Evolutionary conservation across 2,797 vertebrate genomes (phyloP).

Genomic region (Chaetophractus vellerosus): DNA sequence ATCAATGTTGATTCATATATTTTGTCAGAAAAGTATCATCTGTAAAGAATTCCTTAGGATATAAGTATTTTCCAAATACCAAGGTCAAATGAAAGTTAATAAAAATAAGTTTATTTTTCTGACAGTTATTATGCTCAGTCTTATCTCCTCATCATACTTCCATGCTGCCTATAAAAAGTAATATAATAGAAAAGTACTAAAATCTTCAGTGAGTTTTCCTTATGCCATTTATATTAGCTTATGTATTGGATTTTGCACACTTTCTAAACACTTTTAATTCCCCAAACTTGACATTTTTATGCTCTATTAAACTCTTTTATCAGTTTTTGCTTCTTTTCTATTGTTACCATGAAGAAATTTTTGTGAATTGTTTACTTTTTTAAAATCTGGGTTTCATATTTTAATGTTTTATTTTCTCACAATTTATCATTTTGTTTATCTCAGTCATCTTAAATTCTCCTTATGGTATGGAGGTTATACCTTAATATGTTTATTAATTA

Average conservation of each 20-base stretch:
- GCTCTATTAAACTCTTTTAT: background rate
- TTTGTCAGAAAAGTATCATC: slow-evolving; percentile 68
- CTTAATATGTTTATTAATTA: background rate
- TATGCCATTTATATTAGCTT: background rate
- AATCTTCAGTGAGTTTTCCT: background rate
- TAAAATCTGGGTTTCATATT: background rate
- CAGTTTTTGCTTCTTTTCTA: background rate
- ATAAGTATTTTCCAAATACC: background rate
- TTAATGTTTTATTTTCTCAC: background rate
- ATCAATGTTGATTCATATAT: slow-evolving; percentile 70
- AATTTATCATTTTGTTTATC: background rate
- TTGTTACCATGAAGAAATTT: background rate
- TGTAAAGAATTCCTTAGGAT: slow-evolving; percentile 60
- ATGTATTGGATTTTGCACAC: background rate
- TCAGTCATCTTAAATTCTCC: background rate
- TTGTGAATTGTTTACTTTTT: no score
- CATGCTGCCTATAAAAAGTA: background rate
- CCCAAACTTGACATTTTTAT: no score
- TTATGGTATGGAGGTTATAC: background rate
- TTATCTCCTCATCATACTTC: background rate
- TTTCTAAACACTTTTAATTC: background rate
- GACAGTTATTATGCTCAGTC: background rate
- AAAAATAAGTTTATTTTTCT: background rate
- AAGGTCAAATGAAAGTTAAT: slow-evolving; percentile 73
- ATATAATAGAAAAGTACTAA: background rate